Evolutionary conservation across 2,888 invertebrate genomes (phyloP).

Genomic region (Didymodactylos carnosus): DNA sequence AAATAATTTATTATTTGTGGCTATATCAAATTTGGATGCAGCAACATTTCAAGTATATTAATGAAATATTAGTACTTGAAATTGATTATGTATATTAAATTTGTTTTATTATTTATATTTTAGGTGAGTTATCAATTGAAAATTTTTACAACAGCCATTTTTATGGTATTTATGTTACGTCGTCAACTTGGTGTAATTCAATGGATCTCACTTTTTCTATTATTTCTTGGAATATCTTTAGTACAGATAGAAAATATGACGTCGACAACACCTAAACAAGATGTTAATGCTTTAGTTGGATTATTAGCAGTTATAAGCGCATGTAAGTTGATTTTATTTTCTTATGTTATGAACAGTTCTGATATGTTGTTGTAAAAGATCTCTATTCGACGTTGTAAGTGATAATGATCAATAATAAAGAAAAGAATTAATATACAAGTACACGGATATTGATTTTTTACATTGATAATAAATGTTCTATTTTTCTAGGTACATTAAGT

Average conservation of each 20-base stretch:
- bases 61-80: not conserved
- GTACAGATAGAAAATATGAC: slow-evolving; percentile 18
- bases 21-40: slow-evolving; percentile 38
- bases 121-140: slow-evolving; percentile 85
- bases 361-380: too few species aligned
- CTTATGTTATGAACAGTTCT: too few species aligned
- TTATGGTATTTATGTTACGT: slow-evolving; percentile 68
- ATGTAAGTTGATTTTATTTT: not conserved
- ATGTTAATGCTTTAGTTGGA: slow-evolving; percentile 42
- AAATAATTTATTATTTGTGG: slow-evolving; percentile 38
- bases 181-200: slow-evolving; percentile 54
- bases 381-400: too few species aligned
- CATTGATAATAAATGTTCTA: too few species aligned
- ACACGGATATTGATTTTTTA: too few species aligned
- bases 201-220: slow-evolving; percentile 62
- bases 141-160: slow-evolving; percentile 87
- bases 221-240: slow-evolving; percentile 54
- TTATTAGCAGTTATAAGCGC: slow-evolving; percentile 62
- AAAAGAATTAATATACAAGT: too few species aligned
- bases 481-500: slow-evolving; percentile 40
- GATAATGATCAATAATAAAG: too few species aligned
- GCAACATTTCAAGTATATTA: slow-evolving; percentile 40
- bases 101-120: slow-evolving; percentile 25
- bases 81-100: too few species aligned
- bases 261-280: not conserved